Conservation (phyloP, 2,797 vertebrate genomes). For the Channallabes apus region DNA sequence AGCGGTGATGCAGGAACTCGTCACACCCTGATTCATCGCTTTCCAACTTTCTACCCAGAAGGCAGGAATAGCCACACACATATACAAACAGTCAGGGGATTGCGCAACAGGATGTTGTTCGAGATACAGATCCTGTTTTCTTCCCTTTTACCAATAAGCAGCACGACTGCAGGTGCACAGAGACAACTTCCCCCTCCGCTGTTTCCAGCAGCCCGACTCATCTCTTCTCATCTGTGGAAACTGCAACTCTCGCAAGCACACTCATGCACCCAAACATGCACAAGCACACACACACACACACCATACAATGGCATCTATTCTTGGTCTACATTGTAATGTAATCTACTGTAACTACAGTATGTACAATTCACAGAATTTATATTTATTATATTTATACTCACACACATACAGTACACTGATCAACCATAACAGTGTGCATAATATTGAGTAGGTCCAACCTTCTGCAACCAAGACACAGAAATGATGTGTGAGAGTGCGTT, state of each 20-base stretch:
- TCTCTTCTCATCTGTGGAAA: slow-evolving; percentile 31
- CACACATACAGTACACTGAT: too few relatives aligned
- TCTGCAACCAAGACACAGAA: too few relatives aligned
- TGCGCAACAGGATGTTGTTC: slow-evolving; percentile 73
- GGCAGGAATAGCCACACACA: slow-evolving; percentile 28
- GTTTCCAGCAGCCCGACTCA: slow-evolving; percentile 52
- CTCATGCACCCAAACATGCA: slow-evolving; percentile 23
- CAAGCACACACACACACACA: slow-evolving; percentile 11
- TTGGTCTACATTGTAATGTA: slow-evolving; percentile 9
- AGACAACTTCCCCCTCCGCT: slow-evolving; percentile 10
- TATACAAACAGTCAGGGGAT: slow-evolving; percentile 13
- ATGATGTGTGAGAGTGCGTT: too few relatives aligned
- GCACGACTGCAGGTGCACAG: slow-evolving; percentile 67
- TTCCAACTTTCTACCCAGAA: slow-evolving; percentile 58
- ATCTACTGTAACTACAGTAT: too few relatives aligned
- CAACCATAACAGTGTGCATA: too few relatives aligned
- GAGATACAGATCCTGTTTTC: slow-evolving; percentile 74
- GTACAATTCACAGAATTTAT: too few relatives aligned
- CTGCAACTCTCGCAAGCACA: slow-evolving; percentile 18
- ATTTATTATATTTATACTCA: too few relatives aligned
- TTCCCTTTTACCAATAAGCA: slow-evolving; percentile 64
- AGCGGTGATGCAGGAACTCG: slow-evolving; percentile 38
- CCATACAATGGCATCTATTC: slow-evolving; percentile 19
- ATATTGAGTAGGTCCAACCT: too few relatives aligned
- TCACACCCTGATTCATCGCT: slow-evolving; percentile 61